Base-by-base conservation (phyloP, 1,140 invertebrate genomes). In the Papilio helenus region DNA sequence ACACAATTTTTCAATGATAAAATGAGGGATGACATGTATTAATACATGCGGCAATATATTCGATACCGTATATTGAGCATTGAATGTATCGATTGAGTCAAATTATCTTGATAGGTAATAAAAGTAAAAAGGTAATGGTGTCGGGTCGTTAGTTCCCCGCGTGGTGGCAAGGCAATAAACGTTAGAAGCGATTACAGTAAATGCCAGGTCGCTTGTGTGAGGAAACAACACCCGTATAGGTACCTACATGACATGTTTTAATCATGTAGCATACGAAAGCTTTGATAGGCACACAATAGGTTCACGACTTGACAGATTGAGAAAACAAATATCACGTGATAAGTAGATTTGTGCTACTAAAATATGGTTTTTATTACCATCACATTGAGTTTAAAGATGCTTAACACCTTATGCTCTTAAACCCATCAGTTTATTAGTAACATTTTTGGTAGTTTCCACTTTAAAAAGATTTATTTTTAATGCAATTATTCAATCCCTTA, bases 81-180 rank as follows among this genome's bases (percentile, higher is more conserved):
- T 72, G n/a, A 42, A 72, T 68, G 26, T 68, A 68, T 68, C 61
- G 61, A 68, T 68, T 18, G 61, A 68, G 61, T 68, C 61, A 68
- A 26, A 68, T 68, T 68, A 68, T 68, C 61, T 68, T 68, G 61
- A 68, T 68, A 68, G 61, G 61, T 29, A 68, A 68, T 68, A 68
- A 68, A 68, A 68, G 61, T 68, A 29, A 68, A 68, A 68, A 68
- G 61, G 61, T 68, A 68, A 68, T 68, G 61, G 12, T 68, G 26
- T 68, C 14, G 61, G 61, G 61, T 68, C 61, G 61, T 68, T 68
- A 68, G 61, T 68, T 29, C 61, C 26, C 61, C 61, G 58, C 58
- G 26, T 68, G 26, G 61, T 68, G 61, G 61, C 61, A 10, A 4
- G 20, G 61, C 14, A 68, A 68, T 68, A 68, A 68, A 68, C 23